A percentile compares a stretch with the other conserved stretches of the same genome.
These are phyloP conservation scores for Pachliopta kotzebuea DNA, from an alignment of 2,888 invertebrate genomes.

Conservation along the genomic window DNA sequence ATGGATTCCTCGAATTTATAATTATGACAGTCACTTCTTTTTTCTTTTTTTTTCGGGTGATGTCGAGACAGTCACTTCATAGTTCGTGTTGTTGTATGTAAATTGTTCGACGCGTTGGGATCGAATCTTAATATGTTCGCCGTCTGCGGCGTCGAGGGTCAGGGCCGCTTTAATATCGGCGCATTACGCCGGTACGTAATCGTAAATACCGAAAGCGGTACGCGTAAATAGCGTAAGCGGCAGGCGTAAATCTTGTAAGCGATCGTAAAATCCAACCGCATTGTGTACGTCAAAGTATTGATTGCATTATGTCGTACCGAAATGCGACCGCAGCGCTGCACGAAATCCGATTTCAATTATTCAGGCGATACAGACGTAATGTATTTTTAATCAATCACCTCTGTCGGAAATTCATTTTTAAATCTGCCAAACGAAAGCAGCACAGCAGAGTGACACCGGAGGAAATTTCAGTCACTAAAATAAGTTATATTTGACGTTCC, in stretches of 20 bases:
- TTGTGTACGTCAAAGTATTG: conserved; percentile 62
- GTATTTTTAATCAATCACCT: conserved; percentile 44
- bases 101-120: conserved; percentile 4
- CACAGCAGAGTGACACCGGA: conserved; percentile 35
- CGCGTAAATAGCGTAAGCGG: conserved; percentile 56
- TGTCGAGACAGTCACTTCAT: neutral
- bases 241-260: conserved; percentile 57
- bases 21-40: neutral
- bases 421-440: conserved; percentile 38
- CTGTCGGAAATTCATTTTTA: conserved; percentile 33
- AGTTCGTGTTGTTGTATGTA: conserved; percentile 8
- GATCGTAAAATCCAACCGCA: conserved; percentile 59
- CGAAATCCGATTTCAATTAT: conserved; percentile 53
- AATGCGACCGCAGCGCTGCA: conserved; percentile 48
- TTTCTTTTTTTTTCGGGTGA: no score
- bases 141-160: conserved; percentile 42
- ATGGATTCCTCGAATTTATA: neutral
- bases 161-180: conserved; percentile 45
- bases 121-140: conserved; percentile 37
- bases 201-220: conserved; percentile 61
- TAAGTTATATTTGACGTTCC: conserved; percentile 73
- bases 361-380: conserved; percentile 41
- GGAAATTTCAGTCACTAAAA: conserved; percentile 59
- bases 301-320: conserved; percentile 54
- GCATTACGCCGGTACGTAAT: conserved; percentile 59